Conservation (phyloP, 2,888 invertebrate genomes). For the Zootermopsis nevadensis region DNA sequence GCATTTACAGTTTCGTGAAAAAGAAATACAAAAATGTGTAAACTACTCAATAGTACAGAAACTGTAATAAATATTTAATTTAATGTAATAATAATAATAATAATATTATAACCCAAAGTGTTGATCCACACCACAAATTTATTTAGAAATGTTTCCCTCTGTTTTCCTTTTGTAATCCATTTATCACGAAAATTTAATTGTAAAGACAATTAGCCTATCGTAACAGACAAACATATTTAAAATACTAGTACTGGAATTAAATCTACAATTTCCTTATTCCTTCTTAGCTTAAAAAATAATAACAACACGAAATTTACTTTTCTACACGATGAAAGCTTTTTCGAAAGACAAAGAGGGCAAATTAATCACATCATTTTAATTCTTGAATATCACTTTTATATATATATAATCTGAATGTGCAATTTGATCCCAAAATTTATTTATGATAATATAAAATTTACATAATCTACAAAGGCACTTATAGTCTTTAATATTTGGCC, state of each 20-base stretch:
- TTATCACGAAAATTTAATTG: not conserved
- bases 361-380: slow-evolving; percentile 11
- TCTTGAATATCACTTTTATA: not conserved
- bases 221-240: not conserved
- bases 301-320: slow-evolving; percentile 16
- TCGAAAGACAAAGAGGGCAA: slow-evolving; percentile 38
- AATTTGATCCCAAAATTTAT: slow-evolving; percentile 23
- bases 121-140: not conserved
- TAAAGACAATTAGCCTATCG: not conserved
- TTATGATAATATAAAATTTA: slow-evolving; percentile 20
- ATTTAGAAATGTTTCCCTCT: not conserved
- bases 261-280: slow-evolving; percentile 19
- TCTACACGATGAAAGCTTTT: slow-evolving; percentile 24
- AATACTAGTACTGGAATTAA: slow-evolving; percentile 18
- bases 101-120: not conserved
- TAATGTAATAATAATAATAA: not conserved
- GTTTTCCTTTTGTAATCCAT: not conserved
- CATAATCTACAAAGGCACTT: slow-evolving; percentile 24
- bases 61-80: not conserved
- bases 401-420: slow-evolving; percentile 9
- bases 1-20: not conserved
- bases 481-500: not conserved
- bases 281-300: slow-evolving; percentile 23
- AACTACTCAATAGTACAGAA: not conserved
- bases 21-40: not conserved